Evolutionary conservation across 2,113 vertebrate genomes (phyloP), one percentile per base, ranked within the genome.

Genomic region (Baryphthengus martii): DNA sequence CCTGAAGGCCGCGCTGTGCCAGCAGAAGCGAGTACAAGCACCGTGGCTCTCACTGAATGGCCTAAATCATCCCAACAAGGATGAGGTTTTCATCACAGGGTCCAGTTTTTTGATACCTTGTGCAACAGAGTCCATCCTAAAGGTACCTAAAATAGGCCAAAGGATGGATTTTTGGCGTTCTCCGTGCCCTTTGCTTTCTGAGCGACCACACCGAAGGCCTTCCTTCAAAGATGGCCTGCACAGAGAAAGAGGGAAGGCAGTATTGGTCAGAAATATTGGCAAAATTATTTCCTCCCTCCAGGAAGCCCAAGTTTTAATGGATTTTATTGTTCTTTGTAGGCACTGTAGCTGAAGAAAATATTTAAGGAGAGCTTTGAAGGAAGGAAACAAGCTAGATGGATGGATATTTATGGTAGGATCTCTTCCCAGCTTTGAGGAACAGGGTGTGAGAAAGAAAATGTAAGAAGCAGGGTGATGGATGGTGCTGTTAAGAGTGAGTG

Each of bases 261-360:
- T 15, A 19, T 47, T 28, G 50, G 31, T 76, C 81, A 83, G 66
- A 93, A 88, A 82, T 72, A 88, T 29, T 49, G 78, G 42, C 74
- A 70, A 79, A 94, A 73, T 67, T 28, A 35, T 66, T 85, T 93
- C 58, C 62, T 68, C 62, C 7, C 90, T 76, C 70, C 81, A 93
- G 84, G 74, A 93, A 91, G 77, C 40, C 24, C 26, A 58, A 45
- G 1, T 73, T 79, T 79, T 88, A 45, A 78, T 85, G 75, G 73
- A 87, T 89, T 89, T 96, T 81, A 89, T 95, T 93, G 85, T 63
- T 91, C 93, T 75, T 90, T 18, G 45, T 42, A 88, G 77, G 67
- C 67, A 1, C 40, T 55, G 85, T n/a, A 79, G 90, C 45, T 71
- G 74, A 83, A 91, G 23, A 28, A 89, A 50, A 89, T n/a, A 29